Percentiles rank a stretch among this genome's conserved stretches.
Evolutionary conservation across 2,797 vertebrate species (phyloP).

Genomic region (Philypnodon macrostomus): DNA sequence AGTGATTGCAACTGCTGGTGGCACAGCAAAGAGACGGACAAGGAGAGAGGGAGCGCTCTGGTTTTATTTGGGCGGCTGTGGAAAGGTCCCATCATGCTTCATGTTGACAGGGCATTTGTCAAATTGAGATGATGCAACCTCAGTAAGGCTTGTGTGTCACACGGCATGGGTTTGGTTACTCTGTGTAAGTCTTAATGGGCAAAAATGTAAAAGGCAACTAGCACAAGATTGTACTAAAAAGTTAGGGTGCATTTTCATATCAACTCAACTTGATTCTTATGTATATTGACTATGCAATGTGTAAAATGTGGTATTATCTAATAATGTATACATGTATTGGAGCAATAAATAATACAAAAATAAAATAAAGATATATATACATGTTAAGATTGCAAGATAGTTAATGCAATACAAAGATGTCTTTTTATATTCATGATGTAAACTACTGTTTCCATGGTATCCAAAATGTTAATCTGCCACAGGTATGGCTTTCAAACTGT

Average conservation of each 20-base stretch:
- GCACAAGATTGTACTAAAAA: background rate
- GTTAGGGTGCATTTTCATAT: no score
- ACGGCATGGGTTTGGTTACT: constrained; percentile 18
- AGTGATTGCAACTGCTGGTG: constrained; percentile 70
- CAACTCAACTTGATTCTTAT: no score
- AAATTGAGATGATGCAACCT: constrained; percentile 46
- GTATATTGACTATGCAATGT: no score
- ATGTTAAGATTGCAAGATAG: no score
- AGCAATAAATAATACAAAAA: no score
- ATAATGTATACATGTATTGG: no score
- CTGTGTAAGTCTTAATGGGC: constrained; percentile 13
- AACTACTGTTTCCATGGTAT: no score
- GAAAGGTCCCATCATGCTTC: constrained; percentile 48
- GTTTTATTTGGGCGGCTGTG: constrained; percentile 52
- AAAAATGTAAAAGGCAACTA: constrained; percentile 17
- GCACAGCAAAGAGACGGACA: constrained; percentile 17
- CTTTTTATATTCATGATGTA: no score
- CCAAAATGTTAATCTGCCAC: no score
- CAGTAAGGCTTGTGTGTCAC: constrained; percentile 24
- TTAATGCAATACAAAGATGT: no score
- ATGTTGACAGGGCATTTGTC: constrained; percentile 55
- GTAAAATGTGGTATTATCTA: no score
- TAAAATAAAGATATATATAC: no score
- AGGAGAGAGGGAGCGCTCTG: constrained; percentile 27
- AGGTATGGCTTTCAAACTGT: background rate